A percentile compares a stretch with the other conserved stretches of the same genome.
Evolutionary conservation across 2,888 invertebrate species (phyloP).

Genomic region (Pomacea canaliculata): DNA sequence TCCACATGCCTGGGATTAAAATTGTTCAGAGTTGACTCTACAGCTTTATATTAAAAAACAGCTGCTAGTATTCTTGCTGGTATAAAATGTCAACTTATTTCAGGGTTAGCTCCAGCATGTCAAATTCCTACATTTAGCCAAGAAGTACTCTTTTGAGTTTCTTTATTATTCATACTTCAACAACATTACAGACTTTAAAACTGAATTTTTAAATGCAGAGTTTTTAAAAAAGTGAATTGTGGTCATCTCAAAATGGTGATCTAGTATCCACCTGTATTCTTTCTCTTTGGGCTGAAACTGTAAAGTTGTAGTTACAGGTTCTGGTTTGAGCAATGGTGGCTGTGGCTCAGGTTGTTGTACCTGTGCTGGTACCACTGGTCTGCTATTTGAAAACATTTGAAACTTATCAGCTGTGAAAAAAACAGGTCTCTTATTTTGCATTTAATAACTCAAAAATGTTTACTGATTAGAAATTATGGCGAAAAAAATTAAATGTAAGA

Average conservation of each 20-base stretch:
- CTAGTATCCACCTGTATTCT: slow-evolving; percentile 34
- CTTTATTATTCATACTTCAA: no score
- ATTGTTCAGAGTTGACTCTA: neutral
- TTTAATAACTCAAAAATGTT: neutral
- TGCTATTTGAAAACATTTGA: neutral
- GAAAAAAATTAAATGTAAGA: no score
- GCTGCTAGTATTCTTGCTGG: no score
- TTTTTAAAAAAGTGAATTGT: no score
- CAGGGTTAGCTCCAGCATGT: no score
- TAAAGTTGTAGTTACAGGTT: slow-evolving; percentile 27
- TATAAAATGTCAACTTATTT: no score
- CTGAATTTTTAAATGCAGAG: no score
- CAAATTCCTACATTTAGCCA: no score
- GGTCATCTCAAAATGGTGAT: no score
- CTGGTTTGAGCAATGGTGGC: slow-evolving; percentile 35
- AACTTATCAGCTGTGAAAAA: slow-evolving; percentile 8
- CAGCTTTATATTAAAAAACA: neutral
- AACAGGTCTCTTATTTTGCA: neutral
- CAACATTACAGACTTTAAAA: no score
- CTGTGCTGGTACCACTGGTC: neutral
- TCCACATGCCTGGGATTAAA: slow-evolving; percentile 26
- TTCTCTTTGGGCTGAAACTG: slow-evolving; percentile 34
- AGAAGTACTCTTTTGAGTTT: no score
- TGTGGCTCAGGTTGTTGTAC: slow-evolving; percentile 31
- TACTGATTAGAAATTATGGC: no score